Base-by-base conservation (phyloP, 2,888 invertebrate genomes). In the Cephus runcator region DNA sequence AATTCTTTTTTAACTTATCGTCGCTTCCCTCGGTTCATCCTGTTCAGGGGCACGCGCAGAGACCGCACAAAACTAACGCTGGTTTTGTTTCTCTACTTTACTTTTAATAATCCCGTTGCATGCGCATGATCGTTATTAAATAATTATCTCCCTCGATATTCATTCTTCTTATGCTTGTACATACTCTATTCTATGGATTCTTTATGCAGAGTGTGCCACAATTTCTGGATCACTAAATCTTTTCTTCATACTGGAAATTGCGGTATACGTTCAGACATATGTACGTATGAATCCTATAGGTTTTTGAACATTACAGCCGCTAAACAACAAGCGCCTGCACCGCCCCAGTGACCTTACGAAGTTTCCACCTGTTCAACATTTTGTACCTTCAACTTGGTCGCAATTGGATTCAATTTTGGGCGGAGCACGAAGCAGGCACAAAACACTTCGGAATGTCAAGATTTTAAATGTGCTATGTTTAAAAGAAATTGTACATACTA, bases 271-370 rank as follows among this genome's bases (percentile, higher is more conserved):
- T 23, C 56, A 56, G 9, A 9, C 9, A 23, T 15, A 0, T 23
- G 56, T 40, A 6, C 15, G 56, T 23, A 56, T 56, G 23, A 23
- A 56, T 56, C 56, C 56, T 56, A 56, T 56, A 23, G 79, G 75
- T 81, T 79, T 87, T 86, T 83, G 83, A 85, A 87, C 86, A 89
- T 90, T 90, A 79, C 90, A 90, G 91, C 89, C 81, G 90, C 91
- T 76, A 91, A 91, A 83, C 91, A 91, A 85, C 91, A 91, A 84
- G 91, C 91, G 80, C 91, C 91, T 77, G 89, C 88, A 34, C 71
- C 71, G 31, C 71, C 71, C 9, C 56, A 56, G 56, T 56, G 56
- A 56, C 56, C 56, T 23, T 56, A 56, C 9, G 56, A 56, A 56
- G 56, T 56, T 56, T 56, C 23, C 56, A 23, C 3, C 23, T 23